Base-by-base conservation (phyloP, 2,797 vertebrate species). In the Alcedo atthis region DNA sequence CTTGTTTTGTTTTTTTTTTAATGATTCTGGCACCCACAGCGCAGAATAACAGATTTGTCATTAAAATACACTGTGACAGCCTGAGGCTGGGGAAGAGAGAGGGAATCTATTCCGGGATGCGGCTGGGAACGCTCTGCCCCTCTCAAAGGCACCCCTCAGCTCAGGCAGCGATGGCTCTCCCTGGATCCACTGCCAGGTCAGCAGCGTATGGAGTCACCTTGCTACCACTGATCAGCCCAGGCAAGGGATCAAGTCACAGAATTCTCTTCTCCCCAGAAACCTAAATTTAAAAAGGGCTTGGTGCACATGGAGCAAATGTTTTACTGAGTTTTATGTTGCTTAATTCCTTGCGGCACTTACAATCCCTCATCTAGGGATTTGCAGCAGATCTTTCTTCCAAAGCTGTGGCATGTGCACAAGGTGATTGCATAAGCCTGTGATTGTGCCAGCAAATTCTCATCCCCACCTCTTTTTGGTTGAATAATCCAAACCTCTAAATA, bases 31-130 rank as follows among this genome's bases (percentile, higher is more conserved):
- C 84, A 79, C 21, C 17, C 67, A 18, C 10, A 28, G 71, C 1
- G 7, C 68, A 70, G 87, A 79, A 77, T 15, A 88, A 84, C 26
- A 88, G 84, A 89, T 89, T 35, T 85, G 79, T 53, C 46, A 64
- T 55, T 85, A 89, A 87, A 93, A 90, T 55, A 80, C 67, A 15
- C 67, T 21, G 66, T 18, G 73, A 20, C 77, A 63, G 87, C 33
- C 86, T 53, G 70, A 92, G 87, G 14, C 49, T 35, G 43, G 71
- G 64, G 63, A 87, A 71, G 84, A 70, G 70, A 82, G 64, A 49
- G 48, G 2, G 55, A 28, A 35, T 64, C 68, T 82, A 32, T 76
- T 73, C 53, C 33, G 33, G 71, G 85, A 57, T 57, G 68, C 3
- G 11, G 32, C 2, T 40, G 63, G 71, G 92, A 90, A 95, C 30